Evolutionary conservation across 30 jellyfish, hydroid and myxozoan species (phyloP), one percentile per base, ranked within the genome.

Genomic region (Rhopilema esculentum): DNA sequence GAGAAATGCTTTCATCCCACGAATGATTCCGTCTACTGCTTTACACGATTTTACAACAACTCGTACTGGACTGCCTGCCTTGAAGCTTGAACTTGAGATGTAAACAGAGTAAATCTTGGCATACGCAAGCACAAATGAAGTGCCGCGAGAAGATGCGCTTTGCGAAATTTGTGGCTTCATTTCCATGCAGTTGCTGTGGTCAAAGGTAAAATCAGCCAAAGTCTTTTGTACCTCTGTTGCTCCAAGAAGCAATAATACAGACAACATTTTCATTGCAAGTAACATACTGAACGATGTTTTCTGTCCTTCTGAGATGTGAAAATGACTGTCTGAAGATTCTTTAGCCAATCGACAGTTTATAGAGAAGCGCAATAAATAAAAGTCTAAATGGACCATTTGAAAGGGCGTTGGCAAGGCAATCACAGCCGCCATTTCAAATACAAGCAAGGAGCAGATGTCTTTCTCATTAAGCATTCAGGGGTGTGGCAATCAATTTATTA

Each of bases 141-240:
- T 80, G 32, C 70, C 15, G 12, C 68, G 51, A 22, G 77, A 29
- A 1, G 81, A 25, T 1, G 57, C 49, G 16, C 27, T 28, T 30
- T 27, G 63, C 12, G 62, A 24, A 19, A 80, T 63, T 21, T 23
- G 81, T 17, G 89, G 89, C 52, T 66, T 66, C 89, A 80, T 80
- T 48, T 80, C 89, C 89, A 80, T 80, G 27, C 89, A 80, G 62
- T 80, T 80, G 75, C 72, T 65, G 50, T 65, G 89, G 23, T 80
- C 89, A 66, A 80, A 80, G 4, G 17, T 66, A 57, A 65, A n/a
- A n/a, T n/a, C 72, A 9, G 21, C 40, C 16, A 72, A 49, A 51
- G 27, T 4, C 2, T 49, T 19, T 17, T 2, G 57, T 12, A 40
- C 6, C 9, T 6, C 57, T 12, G 57, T 12, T 40, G 57, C 57